Conservation (phyloP, 2,113 vertebrate genomes). For the Cryptomyrus ogoouensis region DNA sequence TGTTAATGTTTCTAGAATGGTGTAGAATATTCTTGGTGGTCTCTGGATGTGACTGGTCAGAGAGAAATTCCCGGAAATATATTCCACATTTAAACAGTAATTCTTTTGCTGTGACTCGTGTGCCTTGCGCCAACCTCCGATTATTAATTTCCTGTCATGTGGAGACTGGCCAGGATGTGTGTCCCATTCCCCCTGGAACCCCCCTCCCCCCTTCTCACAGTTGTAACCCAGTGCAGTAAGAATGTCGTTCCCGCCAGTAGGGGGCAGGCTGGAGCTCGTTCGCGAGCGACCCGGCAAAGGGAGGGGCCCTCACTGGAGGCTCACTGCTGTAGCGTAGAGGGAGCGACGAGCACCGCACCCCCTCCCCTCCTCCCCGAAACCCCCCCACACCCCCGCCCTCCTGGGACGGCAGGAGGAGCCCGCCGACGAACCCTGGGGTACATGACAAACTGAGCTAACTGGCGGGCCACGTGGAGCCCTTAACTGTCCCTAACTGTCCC, state of each 20-base stretch:
- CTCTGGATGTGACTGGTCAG: neutral
- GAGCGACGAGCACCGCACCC: constrained; percentile 42
- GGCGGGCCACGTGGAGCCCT: constrained; percentile 25
- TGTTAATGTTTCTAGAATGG: neutral
- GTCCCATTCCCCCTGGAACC: neutral
- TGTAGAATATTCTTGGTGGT: neutral
- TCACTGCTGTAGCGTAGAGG: constrained; percentile 47
- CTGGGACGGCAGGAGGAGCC: constrained; percentile 58
- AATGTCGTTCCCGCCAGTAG: neutral
- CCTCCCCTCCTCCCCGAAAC: too few relatives aligned
- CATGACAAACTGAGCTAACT: constrained; percentile 4
- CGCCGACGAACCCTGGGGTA: constrained; percentile 61
- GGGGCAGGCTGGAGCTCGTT: neutral
- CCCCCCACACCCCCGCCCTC: constrained; percentile 58
- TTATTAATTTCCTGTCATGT: neutral
- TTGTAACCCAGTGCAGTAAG: neutral
- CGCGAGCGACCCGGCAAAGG: neutral
- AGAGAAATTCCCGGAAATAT: neutral
- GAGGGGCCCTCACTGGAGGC: neutral
- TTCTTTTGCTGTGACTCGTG: constrained; percentile 10
- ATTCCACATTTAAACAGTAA: neutral
- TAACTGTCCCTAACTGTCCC: constrained; percentile 44
- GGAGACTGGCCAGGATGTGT: neutral
- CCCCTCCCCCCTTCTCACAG: neutral
- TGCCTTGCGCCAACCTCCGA: too few relatives aligned